Evolutionary conservation across 1,140 invertebrate genomes (phyloP).

Genomic region (Dermatophagoides farinae): DNA sequence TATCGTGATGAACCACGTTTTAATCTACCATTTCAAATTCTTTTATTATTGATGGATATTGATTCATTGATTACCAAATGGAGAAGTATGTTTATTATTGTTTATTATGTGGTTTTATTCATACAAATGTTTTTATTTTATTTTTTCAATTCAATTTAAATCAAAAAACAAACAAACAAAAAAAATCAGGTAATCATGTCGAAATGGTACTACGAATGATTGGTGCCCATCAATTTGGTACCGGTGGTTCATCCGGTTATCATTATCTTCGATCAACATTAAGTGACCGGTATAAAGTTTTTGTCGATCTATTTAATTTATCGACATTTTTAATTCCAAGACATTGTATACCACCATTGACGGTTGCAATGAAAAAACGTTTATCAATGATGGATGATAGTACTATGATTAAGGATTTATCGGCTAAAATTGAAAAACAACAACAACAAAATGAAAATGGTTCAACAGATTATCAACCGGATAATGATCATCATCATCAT

Average conservation of each 20-base stretch:
- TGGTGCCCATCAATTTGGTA: conserved; percentile 82
- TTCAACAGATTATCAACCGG: no score
- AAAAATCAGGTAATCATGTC: conserved; percentile 98
- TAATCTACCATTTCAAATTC: conserved; percentile 83
- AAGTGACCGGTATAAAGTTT: conserved; percentile 95
- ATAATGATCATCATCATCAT: no score
- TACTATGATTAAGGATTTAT: not conserved
- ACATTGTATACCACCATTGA: conserved; percentile 39
- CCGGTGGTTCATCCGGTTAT: conserved; percentile 92
- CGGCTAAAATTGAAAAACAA: no score
- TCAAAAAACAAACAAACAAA: no score
- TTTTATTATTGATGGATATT: conserved; percentile 86
- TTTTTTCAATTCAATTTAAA: not conserved
- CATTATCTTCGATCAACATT: conserved; percentile 93
- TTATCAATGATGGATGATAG: conserved; percentile 6
- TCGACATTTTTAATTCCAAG: conserved; percentile 86
- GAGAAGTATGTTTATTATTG: conserved; percentile 55
- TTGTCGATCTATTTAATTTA: conserved; percentile 89
- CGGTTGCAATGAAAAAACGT: conserved; percentile 8
- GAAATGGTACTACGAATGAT: conserved; percentile 99
- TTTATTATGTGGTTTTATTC: not conserved
- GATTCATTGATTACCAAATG: conserved; percentile 97
- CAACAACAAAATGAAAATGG: no score
- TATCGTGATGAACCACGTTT: conserved; percentile 90
- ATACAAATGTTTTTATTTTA: not conserved